A percentile compares a stretch with the other conserved stretches of the same genome.
Evolutionary conservation across 2,888 invertebrate genomes (phyloP).

Genomic region (Tribolium freemani): DNA sequence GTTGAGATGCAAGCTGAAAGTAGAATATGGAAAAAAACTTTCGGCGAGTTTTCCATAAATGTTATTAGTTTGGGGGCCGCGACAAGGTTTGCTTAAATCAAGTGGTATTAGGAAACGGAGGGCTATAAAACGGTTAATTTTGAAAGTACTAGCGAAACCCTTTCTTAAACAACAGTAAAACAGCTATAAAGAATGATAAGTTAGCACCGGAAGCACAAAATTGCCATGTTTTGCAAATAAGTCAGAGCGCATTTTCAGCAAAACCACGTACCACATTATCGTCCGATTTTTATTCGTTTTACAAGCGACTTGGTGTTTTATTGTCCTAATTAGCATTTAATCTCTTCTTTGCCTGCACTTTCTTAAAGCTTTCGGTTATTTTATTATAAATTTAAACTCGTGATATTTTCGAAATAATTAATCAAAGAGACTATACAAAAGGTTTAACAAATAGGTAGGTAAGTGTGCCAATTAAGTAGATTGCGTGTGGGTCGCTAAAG

Average conservation of each 20-base stretch:
- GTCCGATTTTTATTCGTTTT: constrained; percentile 29
- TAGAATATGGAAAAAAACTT: neutral
- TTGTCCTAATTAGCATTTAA: constrained; percentile 24
- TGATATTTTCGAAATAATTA: constrained; percentile 7
- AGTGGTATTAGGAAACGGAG: neutral
- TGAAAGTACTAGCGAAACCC: constrained; percentile 27
- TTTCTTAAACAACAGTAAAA: constrained; percentile 43
- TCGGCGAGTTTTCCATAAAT: neutral
- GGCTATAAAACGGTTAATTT: constrained; percentile 35
- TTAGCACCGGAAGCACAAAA: constrained; percentile 26
- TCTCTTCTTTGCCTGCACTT: constrained; percentile 4
- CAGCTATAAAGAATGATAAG: constrained; percentile 42
- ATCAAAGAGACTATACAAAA: constrained; percentile 21
- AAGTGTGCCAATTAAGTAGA: constrained; percentile 40
- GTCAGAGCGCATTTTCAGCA: constrained; percentile 31
- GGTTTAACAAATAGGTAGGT: constrained; percentile 32
- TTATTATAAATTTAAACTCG: neutral
- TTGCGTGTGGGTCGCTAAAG: constrained; percentile 31
- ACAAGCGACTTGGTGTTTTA: constrained; percentile 14
- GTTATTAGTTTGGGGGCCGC: neutral
- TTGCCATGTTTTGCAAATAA: constrained; percentile 38
- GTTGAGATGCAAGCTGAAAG: constrained; percentile 8
- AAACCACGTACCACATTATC: constrained; percentile 33
- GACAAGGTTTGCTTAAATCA: constrained; percentile 3
- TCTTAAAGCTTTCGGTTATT: neutral